Evolutionary conservation across 2,113 vertebrate species (phyloP), one percentile per base, ranked within the genome.

Genomic region (Erpornis zantholeuca): DNA sequence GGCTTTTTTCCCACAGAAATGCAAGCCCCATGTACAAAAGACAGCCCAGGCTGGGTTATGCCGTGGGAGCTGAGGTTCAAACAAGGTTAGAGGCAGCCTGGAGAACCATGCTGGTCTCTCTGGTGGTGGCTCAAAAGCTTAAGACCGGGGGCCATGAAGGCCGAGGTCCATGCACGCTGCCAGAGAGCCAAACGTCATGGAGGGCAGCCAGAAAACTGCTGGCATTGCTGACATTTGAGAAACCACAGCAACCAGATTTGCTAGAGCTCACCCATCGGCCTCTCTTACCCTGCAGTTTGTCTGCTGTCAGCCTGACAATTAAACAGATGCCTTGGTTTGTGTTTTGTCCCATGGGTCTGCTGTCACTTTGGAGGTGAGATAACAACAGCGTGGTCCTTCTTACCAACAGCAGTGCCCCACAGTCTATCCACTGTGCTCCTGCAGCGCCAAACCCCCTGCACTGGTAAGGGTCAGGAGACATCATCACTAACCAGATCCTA

Each of bases 111-210:
- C 42, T 40, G 11, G 8, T 56, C 19, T 35, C 33, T 15, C 44
- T 8, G 8, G 36, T 10, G 16, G 38, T 38, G 28, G 23, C 69
- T 63, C 59, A 40, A 45, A 25, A 93, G 38, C 60, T 52, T 12
- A 3, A 69, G 29, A 47, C 7, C 6, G 2, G 8, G 18, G 12
- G 3, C 61, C 6, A 3, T 1, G 5, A 22, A 27, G 16, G 7
- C 64, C 53, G 59, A 82, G 31, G 8, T 35, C 16, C 64, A 29
- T 0, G 0, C 57, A 47, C 0, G 0, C 52, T 57, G 31, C 54
- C 3, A 7, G 25, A 11, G 56, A 94, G 54, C 22, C 49, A 28
- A 65, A 28, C 28, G 50, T 54, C 54, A 3, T 6, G 6, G 76
- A 50, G 38, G 15, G 66, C 76, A 75, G 76, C 85, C 85, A 82